Evolutionary conservation across 2,888 invertebrate species (phyloP).

Genomic region (Andrena dorsata): DNA sequence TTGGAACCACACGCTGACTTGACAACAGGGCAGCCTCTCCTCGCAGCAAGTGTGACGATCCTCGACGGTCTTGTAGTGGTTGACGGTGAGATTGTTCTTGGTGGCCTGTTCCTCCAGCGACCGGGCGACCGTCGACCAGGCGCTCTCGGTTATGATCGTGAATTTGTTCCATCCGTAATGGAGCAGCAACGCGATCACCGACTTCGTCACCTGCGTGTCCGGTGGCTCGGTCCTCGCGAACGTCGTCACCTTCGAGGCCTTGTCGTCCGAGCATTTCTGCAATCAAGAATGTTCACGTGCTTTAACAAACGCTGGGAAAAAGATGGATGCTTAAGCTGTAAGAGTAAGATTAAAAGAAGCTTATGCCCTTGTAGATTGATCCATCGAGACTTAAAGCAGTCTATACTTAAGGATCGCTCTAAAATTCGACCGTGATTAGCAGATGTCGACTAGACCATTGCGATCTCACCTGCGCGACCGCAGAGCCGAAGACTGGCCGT

Average conservation of each 20-base stretch:
- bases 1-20: conserved; percentile 93
- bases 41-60: conserved; percentile 93
- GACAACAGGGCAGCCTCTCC: conserved; percentile 91
- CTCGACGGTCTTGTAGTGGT: conserved; percentile 90
- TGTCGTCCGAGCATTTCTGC: conserved; percentile 97
- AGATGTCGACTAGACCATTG: neutral
- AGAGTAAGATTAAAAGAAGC: no score
- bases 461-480: neutral
- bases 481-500: neutral
- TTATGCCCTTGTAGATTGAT: no score
- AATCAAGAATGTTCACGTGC: conserved; percentile 80
- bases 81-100: conserved; percentile 93
- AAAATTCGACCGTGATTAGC: no score
- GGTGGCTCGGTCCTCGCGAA: conserved; percentile 98
- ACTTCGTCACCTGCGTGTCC: conserved; percentile 97
- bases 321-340: no score
- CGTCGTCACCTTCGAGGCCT: conserved; percentile 94
- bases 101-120: conserved; percentile 92
- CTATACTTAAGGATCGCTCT: no score
- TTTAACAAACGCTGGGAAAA: neutral
- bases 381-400: no score
- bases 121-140: conserved; percentile 93
- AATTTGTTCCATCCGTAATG: conserved; percentile 98
- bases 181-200: conserved; percentile 94
- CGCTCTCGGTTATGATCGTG: conserved; percentile 93